Evolutionary conservation across 2,888 invertebrate genomes (phyloP), one percentile per base, ranked within the genome.

Genomic region (Eupithecia pulchellata): DNA sequence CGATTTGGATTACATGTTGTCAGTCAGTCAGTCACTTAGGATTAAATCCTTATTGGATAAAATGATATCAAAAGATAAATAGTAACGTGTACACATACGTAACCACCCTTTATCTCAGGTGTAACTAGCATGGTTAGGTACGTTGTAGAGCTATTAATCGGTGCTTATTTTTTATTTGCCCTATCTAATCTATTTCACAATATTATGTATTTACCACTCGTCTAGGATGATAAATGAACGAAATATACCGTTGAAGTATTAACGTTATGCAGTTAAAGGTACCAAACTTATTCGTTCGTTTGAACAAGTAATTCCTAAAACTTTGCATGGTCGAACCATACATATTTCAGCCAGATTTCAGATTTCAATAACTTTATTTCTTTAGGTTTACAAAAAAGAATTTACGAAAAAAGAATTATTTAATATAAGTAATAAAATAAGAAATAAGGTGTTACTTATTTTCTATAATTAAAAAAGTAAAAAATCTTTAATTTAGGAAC

Each of bases 21-120:
- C 9, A 47, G 42, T 42, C 42, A 47, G 42, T 20, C 42, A 42
- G 42, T n/a, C 42, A 42, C n/a, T 42, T 3, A 20, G 42, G 42
- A 47, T 47, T 47, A 20, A 47, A 47, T 47, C 20, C 42, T 25
- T 52, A 25, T 52, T 52, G 25, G 52, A 52, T 52, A 52, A n/a
- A n/a, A 25, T 25, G 11, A 25, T 52, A 52, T 52, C 52, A 25
- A 25, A 52, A 52, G 52, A 52, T 52, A 52, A 52, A 52, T 47
- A 47, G 52, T 52, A 6, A 13, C 52, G 8, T 25, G 9, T 11
- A 52, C 25, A 25, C 25, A 52, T 52, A 25, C 25, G 25, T 25
- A 47, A 52, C 52, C 20, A 52, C 1, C 47, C 47, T 47, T 20
- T 52, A 52, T 25, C 52, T 52, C 52, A 52, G 20, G 52, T 52